Evolutionary conservation across 2,888 invertebrate species (phyloP), one percentile per base, ranked within the genome.

Genomic region (Corythucha ciliata): DNA sequence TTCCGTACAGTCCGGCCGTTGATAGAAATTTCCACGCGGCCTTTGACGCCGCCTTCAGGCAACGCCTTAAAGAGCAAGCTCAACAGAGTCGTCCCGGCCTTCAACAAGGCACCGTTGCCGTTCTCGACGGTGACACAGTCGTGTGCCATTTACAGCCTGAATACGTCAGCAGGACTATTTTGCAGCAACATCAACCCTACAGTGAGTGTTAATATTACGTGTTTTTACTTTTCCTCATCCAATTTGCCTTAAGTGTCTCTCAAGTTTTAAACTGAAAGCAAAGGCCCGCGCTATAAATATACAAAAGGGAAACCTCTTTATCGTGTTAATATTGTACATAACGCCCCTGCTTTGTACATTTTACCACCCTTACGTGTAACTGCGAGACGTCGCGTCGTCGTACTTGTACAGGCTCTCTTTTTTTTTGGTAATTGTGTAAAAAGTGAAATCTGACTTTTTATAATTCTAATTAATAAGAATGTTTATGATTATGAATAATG

Each of bases 131-230:
- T 39, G 82, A 84, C 63, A 87, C 87, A 55, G 88, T 89, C 53
- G 84, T 88, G 52, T 88, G 88, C 68, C 87, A 87, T 66, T 69
- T 88, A 63, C 86, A 88, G 67, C 87, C 86, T 32, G 80, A 77
- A 25, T 60, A 60, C 46, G 53, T 57, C 29, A 55, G 56, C 44
- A 48, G 58, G 52, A 55, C 58, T 39, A 53, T 56, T 41, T 52
- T 74, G 57, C 72, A 75, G 57, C 74, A 75, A 58, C 72, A 75
- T 57, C 76, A 75, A 57, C 75, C 76, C 57, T 77, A 77, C 69
- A 76, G 76, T 70, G 77, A 77, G 68, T 77, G 76, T 72, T 77
- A 72, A 59, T 56, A 36, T 37, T 39, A 53, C 33, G 47, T 39
- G 27, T 48, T 45, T 16, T 33, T 27, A 41, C 48, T 52, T 52